Conservation (phyloP, 92 coral and sea anemone species). For the Paragorgia papillata region DNA sequence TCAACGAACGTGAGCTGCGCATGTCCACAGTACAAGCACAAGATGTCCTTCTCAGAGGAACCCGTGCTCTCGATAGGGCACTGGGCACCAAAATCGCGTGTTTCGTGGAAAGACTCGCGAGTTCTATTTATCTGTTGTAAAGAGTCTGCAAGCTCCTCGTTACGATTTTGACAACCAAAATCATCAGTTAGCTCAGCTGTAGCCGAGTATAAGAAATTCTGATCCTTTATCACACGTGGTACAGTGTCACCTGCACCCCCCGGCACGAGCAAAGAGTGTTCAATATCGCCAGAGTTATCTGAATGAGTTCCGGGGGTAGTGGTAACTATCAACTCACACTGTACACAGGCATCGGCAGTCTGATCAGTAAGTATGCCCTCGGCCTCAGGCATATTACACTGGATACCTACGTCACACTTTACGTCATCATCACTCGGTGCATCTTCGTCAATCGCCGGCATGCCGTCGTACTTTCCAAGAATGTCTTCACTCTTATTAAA, state of each 20-base stretch:
- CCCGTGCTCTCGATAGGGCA: neutral
- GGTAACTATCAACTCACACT: neutral
- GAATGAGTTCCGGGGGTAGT: neutral
- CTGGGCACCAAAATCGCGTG: constrained; percentile 21
- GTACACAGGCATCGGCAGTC: neutral
- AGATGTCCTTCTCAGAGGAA: neutral
- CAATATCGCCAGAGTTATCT: neutral
- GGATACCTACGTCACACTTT: neutral
- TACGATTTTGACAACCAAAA: neutral
- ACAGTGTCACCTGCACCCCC: neutral
- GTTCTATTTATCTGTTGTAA: neutral
- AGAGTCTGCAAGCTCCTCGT: neutral
- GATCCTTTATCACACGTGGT: neutral
- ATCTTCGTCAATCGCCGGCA: too few relatives aligned
- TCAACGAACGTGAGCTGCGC: neutral
- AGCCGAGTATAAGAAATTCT: neutral
- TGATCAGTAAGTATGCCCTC: neutral
- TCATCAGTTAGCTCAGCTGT: neutral
- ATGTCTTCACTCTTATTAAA: neutral
- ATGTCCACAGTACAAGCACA: constrained; percentile 5
- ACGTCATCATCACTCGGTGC: neutral
- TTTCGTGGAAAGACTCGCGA: neutral
- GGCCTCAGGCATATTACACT: neutral
- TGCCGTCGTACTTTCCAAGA: neutral
- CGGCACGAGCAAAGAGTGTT: neutral